Evolutionary conservation across 2,113 vertebrate genomes (phyloP).

Genomic region (Sporophila hypoxantha): DNA sequence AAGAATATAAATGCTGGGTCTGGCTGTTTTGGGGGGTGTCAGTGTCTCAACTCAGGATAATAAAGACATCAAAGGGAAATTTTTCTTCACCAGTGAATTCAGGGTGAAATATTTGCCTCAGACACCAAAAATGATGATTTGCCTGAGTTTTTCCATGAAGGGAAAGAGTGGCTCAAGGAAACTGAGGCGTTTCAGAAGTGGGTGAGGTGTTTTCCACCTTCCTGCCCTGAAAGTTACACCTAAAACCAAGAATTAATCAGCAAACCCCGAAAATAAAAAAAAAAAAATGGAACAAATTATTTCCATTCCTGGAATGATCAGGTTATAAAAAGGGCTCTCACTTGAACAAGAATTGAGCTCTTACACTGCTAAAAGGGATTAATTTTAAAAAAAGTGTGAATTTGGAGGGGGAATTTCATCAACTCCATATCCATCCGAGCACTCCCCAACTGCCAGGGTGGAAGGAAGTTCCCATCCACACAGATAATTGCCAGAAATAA

Average conservation of each 20-base stretch:
- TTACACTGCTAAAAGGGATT: not conserved
- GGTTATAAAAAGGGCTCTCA: not conserved
- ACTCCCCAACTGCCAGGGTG: not conserved
- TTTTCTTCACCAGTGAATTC: not conserved
- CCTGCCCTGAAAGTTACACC: not conserved
- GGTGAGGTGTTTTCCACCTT: not conserved
- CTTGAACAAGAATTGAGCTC: not conserved
- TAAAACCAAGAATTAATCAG: not conserved
- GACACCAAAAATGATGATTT: not conserved
- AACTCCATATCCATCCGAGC: not conserved
- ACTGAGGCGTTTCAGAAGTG: not conserved
- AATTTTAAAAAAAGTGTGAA: not conserved
- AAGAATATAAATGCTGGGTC: not conserved
- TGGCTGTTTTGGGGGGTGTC: not conserved
- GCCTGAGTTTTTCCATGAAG: not conserved
- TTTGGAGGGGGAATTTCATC: not conserved
- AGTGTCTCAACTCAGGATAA: not conserved
- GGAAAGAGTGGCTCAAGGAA: not conserved
- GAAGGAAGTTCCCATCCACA: not conserved
- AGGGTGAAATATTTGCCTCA: not conserved
- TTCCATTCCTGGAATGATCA: not conserved
- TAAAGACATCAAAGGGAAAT: not conserved
- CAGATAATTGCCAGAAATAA: slow-evolving; percentile 4
- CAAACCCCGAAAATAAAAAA: not conserved
- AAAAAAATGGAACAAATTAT: not conserved